Base-by-base conservation (phyloP, 2,888 invertebrate species). In the Xylocampa areola region DNA sequence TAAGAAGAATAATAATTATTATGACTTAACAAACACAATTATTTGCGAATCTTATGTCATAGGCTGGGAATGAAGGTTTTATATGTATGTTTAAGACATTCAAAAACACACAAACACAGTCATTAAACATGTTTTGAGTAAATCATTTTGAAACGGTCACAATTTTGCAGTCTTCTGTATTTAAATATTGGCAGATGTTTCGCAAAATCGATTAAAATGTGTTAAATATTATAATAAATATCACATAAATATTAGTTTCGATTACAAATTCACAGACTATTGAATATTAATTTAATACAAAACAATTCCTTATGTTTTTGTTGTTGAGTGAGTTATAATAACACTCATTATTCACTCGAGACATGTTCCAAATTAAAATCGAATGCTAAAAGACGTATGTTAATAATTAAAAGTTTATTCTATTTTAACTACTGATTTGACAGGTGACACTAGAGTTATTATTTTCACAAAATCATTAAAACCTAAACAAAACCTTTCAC, bases 71-170 rank as follows among this genome's bases (percentile, higher is more conserved):
- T 43, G 8, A 13, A 40, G 59, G 10, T n/a, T 1, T 30, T 30
- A 30, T 25, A 8, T 25, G 25, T 50, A 41, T 35, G 7, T 25
- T 66, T 41, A 36, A 49, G 70, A 58, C 45, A 73, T 57, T 53
- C 37, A 13, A 27, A n/a, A 21, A 32, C 29, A 21, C 10, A 33
- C 5, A 37, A 17, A 25, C 13, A 37, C 33, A 33, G 49, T 40
- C 40, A 37, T 37, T 10, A 30, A 11, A 35, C 37, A 29, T 35
- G 33, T 35, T 16, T 48, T 35, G 33, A 37, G 36, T 43, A 66
- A 57, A 45, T 29, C 21, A 1, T 58, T 50, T 43, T 39, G 21
- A 54, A 44, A 60, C n/a, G 35, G 37, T 33, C 33, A 35, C 23
- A 36, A 29, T 62, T 41, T 47, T 33, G n/a, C 25, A 53, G 16